Conservation (phyloP, 2,797 vertebrate genomes). For the Euthynnus affinis region DNA sequence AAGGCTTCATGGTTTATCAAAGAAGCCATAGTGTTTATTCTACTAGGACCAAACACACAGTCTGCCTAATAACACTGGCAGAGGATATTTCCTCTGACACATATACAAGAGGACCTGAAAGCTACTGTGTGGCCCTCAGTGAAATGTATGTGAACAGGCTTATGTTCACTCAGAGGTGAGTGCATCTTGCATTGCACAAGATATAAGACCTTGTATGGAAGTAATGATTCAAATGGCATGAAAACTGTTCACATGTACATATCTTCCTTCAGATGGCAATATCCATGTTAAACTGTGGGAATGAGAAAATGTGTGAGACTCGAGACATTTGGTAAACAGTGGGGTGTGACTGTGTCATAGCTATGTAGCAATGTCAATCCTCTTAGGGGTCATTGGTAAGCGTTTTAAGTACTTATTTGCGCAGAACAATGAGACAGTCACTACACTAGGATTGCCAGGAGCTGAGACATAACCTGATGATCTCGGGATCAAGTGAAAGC, state of each 20-base stretch:
- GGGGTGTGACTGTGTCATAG: constrained; percentile 57
- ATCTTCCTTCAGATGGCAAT: neutral
- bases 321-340: constrained; percentile 68
- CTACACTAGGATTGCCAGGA: constrained; percentile 33
- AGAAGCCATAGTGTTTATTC: constrained; percentile 75
- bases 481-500: constrained; percentile 41
- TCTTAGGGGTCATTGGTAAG: constrained; percentile 58
- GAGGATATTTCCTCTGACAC: constrained; percentile 62
- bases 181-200: constrained; percentile 9
- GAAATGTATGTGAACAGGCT: constrained; percentile 42
- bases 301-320: constrained; percentile 42
- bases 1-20: constrained; percentile 79
- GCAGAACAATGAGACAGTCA: constrained; percentile 70
- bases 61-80: constrained; percentile 66
- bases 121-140: constrained; percentile 56
- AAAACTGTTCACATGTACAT: constrained; percentile 4
- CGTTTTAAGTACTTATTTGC: constrained; percentile 62
- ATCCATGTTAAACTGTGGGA: constrained; percentile 56
- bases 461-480: constrained; percentile 33
- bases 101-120: constrained; percentile 50
- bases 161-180: constrained; percentile 41
- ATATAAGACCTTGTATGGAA: constrained; percentile 47
- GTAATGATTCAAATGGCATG: constrained; percentile 14
- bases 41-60: constrained; percentile 60
- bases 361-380: constrained; percentile 67